Conservation (phyloP, 1,140 invertebrate species). For the Odontomachus brunneus region DNA sequence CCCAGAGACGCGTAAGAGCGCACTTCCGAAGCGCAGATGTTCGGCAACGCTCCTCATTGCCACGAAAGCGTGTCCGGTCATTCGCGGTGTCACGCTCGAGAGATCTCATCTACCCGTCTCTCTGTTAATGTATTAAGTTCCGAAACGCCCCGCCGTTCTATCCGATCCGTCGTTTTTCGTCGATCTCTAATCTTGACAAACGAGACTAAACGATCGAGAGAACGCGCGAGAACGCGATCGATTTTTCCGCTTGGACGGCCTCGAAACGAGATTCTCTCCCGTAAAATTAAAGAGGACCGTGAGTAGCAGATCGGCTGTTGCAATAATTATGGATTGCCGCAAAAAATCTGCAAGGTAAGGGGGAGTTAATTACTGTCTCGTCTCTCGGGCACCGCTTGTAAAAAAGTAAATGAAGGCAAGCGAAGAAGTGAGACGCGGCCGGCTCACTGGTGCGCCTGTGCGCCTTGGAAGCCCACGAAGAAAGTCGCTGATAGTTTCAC, state of each 20-base stretch:
- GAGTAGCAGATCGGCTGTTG: conserved; percentile 47
- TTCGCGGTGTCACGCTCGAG: neutral
- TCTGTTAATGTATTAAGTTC: neutral
- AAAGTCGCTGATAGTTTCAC: conserved; percentile 13
- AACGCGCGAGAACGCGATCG: conserved; percentile 17
- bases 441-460: too few relatives aligned
- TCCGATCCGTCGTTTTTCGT: neutral
- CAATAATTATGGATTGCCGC: conserved; percentile 64
- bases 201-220: conserved; percentile 21
- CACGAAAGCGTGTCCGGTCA: neutral
- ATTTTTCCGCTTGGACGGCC: conserved; percentile 35
- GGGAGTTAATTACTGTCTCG: conserved; percentile 71
- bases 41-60: neutral
- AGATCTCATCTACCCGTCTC: neutral
- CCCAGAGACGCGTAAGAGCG: too few relatives aligned
- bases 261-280: conserved; percentile 29
- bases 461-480: neutral
- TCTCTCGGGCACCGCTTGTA: conserved; percentile 34
- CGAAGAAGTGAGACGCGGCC: conserved; percentile 24
- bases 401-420: conserved; percentile 61
- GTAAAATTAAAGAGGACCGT: conserved; percentile 53
- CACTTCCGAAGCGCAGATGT: neutral
- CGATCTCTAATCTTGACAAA: conserved; percentile 42
- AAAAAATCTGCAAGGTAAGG: conserved; percentile 56
- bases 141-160: neutral